Conservation (phyloP, 2,113 vertebrate species). For the Empidonax alnorum region DNA sequence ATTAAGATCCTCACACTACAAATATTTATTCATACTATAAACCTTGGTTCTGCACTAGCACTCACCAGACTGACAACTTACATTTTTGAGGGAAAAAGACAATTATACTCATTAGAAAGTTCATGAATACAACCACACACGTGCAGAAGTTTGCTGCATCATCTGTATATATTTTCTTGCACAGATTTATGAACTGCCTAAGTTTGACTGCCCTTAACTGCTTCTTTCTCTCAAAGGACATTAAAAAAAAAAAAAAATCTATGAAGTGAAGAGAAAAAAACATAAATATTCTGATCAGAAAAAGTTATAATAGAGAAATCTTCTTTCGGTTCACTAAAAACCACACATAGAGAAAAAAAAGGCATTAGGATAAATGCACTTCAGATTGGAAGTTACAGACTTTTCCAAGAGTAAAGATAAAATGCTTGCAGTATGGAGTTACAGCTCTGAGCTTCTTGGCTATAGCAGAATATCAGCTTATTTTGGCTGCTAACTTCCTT, state of each 20-base stretch:
- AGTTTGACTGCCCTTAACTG: background rate
- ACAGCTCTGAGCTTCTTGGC: background rate
- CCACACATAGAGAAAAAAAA: background rate
- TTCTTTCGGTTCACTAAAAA: background rate
- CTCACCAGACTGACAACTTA: background rate
- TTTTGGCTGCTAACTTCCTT: slow-evolving; percentile 7
- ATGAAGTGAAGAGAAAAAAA: background rate
- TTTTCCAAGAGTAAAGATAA: background rate
- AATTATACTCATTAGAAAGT: background rate
- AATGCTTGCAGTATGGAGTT: background rate
- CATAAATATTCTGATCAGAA: background rate
- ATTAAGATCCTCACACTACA: background rate
- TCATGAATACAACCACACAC: background rate
- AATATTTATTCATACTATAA: background rate
- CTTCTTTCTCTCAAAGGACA: background rate
- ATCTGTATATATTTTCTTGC: background rate
- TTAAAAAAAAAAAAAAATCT: background rate
- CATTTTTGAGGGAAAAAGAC: background rate
- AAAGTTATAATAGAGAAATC: background rate
- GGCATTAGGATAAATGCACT: background rate
- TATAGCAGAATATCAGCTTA: background rate
- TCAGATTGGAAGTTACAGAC: background rate
- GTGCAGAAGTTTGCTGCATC: background rate
- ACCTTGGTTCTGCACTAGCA: background rate
- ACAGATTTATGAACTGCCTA: background rate